Evolutionary conservation across 53 echinoderm and acorn worm genomes (phyloP).

Genomic region (Temnopleurus reevesii): DNA sequence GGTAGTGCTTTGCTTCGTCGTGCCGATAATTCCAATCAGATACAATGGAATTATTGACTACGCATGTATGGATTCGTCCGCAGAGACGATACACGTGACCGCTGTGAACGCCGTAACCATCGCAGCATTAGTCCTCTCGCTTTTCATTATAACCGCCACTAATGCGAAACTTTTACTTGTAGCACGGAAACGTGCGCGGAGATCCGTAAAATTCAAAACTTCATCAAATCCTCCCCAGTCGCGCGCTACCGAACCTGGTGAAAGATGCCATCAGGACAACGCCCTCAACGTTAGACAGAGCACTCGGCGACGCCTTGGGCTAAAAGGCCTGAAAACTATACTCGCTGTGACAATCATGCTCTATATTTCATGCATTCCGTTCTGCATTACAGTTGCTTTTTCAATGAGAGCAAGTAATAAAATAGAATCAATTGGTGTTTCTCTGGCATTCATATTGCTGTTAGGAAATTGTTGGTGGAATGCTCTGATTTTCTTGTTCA

Average conservation of each 20-base stretch:
- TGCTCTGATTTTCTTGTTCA: not conserved
- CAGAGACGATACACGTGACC: too few species aligned
- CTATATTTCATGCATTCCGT: not conserved
- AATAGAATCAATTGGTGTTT: not conserved
- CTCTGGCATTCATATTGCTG: not conserved
- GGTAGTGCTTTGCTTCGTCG: not conserved
- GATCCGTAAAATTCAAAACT: not conserved
- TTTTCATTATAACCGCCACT: not conserved
- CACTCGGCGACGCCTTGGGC: not conserved
- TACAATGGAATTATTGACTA: too few species aligned
- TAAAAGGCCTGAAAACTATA: conserved; percentile 21
- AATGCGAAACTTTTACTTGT: not conserved
- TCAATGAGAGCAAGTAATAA: too few species aligned
- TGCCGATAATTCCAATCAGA: not conserved
- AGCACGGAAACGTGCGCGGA: not conserved
- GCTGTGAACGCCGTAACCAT: not conserved
- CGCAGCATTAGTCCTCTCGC: not conserved
- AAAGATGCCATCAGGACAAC: not conserved
- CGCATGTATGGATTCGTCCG: too few species aligned
- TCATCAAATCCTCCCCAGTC: not conserved
- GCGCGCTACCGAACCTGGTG: too few species aligned
- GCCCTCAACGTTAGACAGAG: not conserved
- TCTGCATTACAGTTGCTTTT: not conserved
- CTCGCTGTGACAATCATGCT: not conserved
- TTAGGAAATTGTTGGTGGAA: conserved; percentile 11